Conservation (phyloP, 2,797 vertebrate genomes). For the Scleropages formosus region DNA sequence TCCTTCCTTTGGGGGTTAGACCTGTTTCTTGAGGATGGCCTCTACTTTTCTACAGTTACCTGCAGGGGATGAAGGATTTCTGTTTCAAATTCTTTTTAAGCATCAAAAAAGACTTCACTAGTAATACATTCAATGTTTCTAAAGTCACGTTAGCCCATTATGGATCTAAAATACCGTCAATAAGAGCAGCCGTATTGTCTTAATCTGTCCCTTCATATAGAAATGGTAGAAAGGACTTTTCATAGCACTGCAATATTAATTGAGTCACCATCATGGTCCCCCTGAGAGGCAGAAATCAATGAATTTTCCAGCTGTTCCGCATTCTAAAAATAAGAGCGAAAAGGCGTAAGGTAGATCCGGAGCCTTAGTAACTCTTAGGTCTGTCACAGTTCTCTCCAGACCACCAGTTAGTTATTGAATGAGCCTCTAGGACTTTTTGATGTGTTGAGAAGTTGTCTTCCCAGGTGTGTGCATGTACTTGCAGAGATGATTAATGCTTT, state of each 20-base stretch:
- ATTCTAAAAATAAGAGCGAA: constrained; percentile 9
- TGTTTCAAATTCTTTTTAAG: neutral
- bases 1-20: neutral
- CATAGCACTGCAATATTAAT: neutral
- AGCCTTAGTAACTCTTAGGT: neutral
- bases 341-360: neutral
- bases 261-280: neutral
- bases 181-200: neutral
- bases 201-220: constrained; percentile 19
- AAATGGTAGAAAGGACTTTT: constrained; percentile 20
- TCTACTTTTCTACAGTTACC: no score
- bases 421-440: neutral
- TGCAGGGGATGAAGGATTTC: neutral
- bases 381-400: neutral
- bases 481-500: neutral
- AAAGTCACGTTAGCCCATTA: neutral
- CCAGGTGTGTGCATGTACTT: neutral
- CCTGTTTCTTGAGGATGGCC: no score
- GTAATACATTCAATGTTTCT: constrained; percentile 14
- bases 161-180: constrained; percentile 14
- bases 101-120: neutral
- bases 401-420: neutral
- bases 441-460: neutral
- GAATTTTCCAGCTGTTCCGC: constrained; percentile 2
- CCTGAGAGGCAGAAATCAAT: neutral